Conservation (phyloP, 2,888 invertebrate species). For the Phyllotreta cruciferae region DNA sequence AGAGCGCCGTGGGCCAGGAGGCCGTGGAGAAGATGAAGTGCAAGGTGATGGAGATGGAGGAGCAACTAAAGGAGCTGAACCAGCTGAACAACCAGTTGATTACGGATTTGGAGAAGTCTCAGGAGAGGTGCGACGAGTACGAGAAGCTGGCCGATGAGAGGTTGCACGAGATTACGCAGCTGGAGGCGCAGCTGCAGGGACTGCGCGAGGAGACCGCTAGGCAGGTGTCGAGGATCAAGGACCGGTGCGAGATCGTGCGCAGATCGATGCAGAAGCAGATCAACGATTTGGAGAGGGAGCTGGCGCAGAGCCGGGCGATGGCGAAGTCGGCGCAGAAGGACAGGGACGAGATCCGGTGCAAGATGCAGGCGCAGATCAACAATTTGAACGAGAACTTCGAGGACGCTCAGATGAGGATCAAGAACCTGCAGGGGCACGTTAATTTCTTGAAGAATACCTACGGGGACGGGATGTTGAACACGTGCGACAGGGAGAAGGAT, state of each 20-base stretch:
- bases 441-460: constrained; percentile 65
- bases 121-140: constrained; percentile 65
- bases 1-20: constrained; percentile 62
- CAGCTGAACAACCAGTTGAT: constrained; percentile 53
- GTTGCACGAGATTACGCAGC: constrained; percentile 71
- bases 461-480: constrained; percentile 48
- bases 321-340: constrained; percentile 72
- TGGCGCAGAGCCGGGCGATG: constrained; percentile 70
- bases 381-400: constrained; percentile 73
- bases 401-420: constrained; percentile 70
- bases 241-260: constrained; percentile 70
- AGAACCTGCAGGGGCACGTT: constrained; percentile 70
- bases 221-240: constrained; percentile 70
- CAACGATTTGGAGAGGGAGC: constrained; percentile 71
- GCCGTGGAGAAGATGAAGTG: constrained; percentile 56
- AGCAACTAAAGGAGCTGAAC: constrained; percentile 52
- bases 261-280: constrained; percentile 69
- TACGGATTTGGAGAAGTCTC: constrained; percentile 54
- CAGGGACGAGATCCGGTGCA: constrained; percentile 72
- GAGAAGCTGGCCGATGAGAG: constrained; percentile 72
- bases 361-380: constrained; percentile 73
- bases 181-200: constrained; percentile 70
- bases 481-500: background rate
- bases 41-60: constrained; percentile 54
- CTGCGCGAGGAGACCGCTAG: constrained; percentile 73